Evolutionary conservation across 2,113 vertebrate genomes (phyloP).

Genomic region (Burhinus bistriatus): DNA sequence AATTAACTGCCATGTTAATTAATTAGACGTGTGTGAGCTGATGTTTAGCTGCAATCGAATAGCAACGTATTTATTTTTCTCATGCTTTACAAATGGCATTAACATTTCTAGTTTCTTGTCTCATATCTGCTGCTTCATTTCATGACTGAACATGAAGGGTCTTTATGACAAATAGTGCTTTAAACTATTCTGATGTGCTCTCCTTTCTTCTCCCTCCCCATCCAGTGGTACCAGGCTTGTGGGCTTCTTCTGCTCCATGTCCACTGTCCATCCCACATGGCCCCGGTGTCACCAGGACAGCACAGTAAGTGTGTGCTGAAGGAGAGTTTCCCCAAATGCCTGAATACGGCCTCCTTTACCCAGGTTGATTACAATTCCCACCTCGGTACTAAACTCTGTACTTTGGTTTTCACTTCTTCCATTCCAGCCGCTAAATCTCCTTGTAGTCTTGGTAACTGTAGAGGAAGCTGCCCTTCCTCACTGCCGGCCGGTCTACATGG

Average conservation of each 20-base stretch:
- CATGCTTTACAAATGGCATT: constrained; percentile 2
- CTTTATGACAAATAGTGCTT: not conserved
- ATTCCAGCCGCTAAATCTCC: not conserved
- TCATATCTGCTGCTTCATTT: not conserved
- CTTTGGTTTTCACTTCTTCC: not conserved
- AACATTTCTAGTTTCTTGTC: not conserved
- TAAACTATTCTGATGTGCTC: not conserved
- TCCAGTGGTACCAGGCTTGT: not conserved
- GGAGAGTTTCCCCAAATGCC: not conserved
- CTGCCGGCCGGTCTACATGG: accelerated
- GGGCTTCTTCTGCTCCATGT: not conserved
- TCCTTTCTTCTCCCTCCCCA: not conserved
- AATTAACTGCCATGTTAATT: constrained; percentile 61
- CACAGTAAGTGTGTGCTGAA: not conserved
- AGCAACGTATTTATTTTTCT: not conserved
- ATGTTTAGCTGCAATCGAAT: constrained; percentile 8
- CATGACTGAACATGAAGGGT: not conserved
- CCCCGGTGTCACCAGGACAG: not conserved
- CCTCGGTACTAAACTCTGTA: not conserved
- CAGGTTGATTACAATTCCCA: not conserved
- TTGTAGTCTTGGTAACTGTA: not conserved
- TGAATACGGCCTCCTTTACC: not conserved
- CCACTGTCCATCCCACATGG: accelerated
- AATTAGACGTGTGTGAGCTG: not conserved
- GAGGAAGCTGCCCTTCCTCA: not conserved